A percentile compares a stretch with the other conserved stretches of the same genome.
These are phyloP conservation scores for Mormyrops boulengeri DNA, from an alignment of 2,797 vertebrate genomes.

Conservation along the genomic window DNA sequence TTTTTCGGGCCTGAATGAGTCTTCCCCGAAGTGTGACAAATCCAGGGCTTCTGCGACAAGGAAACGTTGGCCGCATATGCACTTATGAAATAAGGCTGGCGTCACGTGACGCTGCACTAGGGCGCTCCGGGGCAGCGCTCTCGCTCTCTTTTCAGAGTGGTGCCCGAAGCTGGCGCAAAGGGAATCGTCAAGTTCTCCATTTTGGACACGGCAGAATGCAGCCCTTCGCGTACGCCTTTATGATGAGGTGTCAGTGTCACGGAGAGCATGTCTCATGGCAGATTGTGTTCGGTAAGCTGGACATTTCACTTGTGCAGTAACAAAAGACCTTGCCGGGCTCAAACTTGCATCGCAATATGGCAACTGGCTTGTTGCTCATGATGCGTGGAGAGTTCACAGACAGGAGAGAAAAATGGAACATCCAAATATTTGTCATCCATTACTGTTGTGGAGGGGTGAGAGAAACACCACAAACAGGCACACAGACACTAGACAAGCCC, in stretches of 20 bases:
- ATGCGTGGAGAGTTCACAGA: not conserved
- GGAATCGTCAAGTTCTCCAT: not conserved
- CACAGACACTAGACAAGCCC: not conserved
- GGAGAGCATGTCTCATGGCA: not conserved
- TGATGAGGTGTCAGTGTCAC: not conserved
- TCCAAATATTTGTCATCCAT: not conserved
- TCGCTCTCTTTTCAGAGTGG: not conserved
- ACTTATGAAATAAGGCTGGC: not conserved
- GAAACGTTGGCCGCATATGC: not conserved
- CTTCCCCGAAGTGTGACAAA: slow-evolving; percentile 1
- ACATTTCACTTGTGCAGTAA: not conserved
- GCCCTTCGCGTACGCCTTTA: not conserved
- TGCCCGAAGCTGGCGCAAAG: not conserved
- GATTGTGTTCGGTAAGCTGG: not conserved
- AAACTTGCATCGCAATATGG: not conserved
- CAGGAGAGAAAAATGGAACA: not conserved
- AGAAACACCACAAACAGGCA: not conserved
- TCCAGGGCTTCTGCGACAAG: not conserved
- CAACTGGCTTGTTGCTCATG: not conserved
- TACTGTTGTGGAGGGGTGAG: not conserved
- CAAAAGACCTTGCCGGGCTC: not conserved
- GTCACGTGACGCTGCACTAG: not conserved
- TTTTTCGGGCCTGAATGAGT: not conserved
- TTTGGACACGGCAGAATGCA: not conserved
- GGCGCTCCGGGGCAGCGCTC: not conserved